Conservation (phyloP, 2,888 invertebrate genomes). For the Polylopha cassiicola region DNA sequence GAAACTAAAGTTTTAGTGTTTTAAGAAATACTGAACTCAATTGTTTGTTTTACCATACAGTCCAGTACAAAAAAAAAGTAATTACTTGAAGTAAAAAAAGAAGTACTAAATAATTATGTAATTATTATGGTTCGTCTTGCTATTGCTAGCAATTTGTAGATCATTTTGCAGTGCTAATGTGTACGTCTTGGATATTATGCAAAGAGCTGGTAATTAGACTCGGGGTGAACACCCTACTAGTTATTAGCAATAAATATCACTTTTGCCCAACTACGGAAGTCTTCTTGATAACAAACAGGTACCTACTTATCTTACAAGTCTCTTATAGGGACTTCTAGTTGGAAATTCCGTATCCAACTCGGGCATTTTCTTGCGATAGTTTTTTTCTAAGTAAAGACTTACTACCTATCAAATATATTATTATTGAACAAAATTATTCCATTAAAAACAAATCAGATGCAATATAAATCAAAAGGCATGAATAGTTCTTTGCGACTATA, state of each 20-base stretch:
- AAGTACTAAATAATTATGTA: slow-evolving; percentile 59
- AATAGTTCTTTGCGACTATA: slow-evolving; percentile 39
- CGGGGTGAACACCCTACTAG: slow-evolving; percentile 54
- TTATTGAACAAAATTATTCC: slow-evolving; percentile 34
- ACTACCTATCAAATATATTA: slow-evolving; percentile 18
- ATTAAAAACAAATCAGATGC: slow-evolving; percentile 38
- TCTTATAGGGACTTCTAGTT: slow-evolving; percentile 20
- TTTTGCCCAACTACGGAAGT: slow-evolving; percentile 6
- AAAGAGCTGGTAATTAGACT: slow-evolving; percentile 64
- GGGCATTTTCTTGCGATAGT: too few relatives aligned
- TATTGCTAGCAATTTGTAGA: slow-evolving; percentile 66
- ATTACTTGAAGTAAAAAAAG: slow-evolving; percentile 31
- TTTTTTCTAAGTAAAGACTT: too few relatives aligned
- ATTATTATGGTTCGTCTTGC: slow-evolving; percentile 57
- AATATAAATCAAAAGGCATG: slow-evolving; percentile 47
- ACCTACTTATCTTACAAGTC: too few relatives aligned
- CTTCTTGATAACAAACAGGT: slow-evolving; percentile 18
- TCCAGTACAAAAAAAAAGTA: too few relatives aligned
- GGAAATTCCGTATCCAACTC: slow-evolving; percentile 14
- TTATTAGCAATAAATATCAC: slow-evolving; percentile 16
- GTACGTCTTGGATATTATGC: slow-evolving; percentile 61
- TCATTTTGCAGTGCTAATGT: slow-evolving; percentile 68
- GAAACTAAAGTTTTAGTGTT: too few relatives aligned
- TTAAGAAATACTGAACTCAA: too few relatives aligned
- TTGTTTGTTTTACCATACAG: too few relatives aligned